These are phyloP conservation scores for Neofelis nebulosa DNA, from an alignment of 2,113 vertebrate genomes.

Conservation along the genomic window DNA sequence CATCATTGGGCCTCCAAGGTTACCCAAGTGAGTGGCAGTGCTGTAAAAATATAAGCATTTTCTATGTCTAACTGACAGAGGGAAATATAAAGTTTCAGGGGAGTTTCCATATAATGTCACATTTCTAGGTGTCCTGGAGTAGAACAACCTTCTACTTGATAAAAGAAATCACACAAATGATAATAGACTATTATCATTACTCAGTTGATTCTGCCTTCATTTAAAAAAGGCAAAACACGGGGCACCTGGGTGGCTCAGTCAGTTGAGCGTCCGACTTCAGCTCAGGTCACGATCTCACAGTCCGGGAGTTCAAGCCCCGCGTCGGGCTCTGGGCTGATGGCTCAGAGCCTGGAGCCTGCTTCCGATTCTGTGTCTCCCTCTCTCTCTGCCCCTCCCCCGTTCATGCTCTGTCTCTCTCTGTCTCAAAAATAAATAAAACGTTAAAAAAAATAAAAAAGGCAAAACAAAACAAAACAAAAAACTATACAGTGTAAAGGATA, in stretches of 20 bases:
- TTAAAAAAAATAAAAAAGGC: not conserved
- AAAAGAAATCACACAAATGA: slow-evolving; percentile 14
- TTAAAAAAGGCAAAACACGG: not conserved
- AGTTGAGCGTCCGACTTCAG: too few relatives aligned
- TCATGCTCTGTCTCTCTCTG: too few relatives aligned
- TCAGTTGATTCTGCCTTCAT: not conserved
- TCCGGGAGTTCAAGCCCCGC: too few relatives aligned
- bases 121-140: not conserved
- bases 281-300: too few relatives aligned
- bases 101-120: not conserved
- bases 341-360: too few relatives aligned
- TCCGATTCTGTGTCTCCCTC: too few relatives aligned
- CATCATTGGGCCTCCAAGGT: not conserved
- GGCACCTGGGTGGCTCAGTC: too few relatives aligned
- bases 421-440: too few relatives aligned
- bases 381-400: too few relatives aligned
- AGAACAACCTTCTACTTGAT: not conserved
- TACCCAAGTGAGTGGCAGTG: not conserved
- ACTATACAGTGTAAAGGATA: not conserved
- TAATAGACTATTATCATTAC: not conserved
- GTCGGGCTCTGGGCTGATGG: too few relatives aligned
- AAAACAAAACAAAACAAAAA: not conserved
- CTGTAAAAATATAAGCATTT: not conserved
- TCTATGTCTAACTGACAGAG: not conserved
- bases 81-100: not conserved